A percentile compares a stretch with the other conserved stretches of the same genome.
phyloP scores from a whole-genome alignment of 2,113 vertebrate species.

The Paradoxurus hermaphroditus region DNA sequence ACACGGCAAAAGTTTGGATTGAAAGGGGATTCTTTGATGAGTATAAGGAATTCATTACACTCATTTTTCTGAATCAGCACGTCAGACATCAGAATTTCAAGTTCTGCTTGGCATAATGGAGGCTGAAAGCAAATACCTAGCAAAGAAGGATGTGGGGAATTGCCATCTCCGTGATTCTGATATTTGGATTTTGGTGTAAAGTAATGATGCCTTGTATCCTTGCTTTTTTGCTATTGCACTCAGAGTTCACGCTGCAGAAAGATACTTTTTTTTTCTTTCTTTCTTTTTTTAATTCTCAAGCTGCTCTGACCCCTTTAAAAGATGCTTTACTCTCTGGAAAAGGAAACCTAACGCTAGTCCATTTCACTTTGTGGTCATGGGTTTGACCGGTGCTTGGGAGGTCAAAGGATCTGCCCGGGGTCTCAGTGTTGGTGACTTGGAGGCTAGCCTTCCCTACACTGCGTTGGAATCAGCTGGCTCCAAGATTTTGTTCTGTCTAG shows the following conservation, averaged over 20 bases:
- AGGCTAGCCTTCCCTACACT: neutral
- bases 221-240: constrained; percentile 35
- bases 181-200: constrained; percentile 31
- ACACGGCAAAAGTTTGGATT: neutral
- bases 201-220: neutral
- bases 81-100: neutral
- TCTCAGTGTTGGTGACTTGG: constrained; percentile 13
- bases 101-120: neutral
- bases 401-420: constrained; percentile 32
- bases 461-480: constrained; percentile 39
- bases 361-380: constrained; percentile 37
- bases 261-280: neutral
- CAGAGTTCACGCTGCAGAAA: constrained; percentile 30
- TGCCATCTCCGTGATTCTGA: neutral
- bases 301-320: neutral
- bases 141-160: neutral
- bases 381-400: constrained; percentile 8
- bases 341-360: neutral
- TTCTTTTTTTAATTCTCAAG: constrained; percentile 33
- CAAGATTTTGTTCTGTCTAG: constrained; percentile 58
- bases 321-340: constrained; percentile 43
- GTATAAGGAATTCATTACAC: neutral
- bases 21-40: neutral
- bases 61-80: neutral
- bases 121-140: neutral